These are phyloP conservation scores for Pseudobourletiella spinata DNA, from an alignment of 1,140 invertebrate genomes.

Conservation along the genomic window DNA sequence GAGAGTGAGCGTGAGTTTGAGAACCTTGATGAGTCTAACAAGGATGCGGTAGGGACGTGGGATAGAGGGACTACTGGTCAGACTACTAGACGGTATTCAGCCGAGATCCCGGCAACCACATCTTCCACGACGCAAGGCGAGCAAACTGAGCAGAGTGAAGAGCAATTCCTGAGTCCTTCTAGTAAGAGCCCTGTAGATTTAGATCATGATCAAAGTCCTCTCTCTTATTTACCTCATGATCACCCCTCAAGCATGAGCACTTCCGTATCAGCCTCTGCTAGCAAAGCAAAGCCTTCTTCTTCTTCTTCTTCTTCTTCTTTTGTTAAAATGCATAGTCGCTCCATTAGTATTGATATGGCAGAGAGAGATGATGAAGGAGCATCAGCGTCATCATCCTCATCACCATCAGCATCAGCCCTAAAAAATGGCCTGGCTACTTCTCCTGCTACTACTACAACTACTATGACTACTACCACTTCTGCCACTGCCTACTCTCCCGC, in stretches of 20 bases:
- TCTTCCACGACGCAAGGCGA: slow-evolving; percentile 12
- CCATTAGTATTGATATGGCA: slow-evolving; percentile 17
- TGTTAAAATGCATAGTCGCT: slow-evolving; percentile 29
- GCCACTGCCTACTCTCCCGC: neutral
- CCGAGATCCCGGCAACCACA: slow-evolving; percentile 16
- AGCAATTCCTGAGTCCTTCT: slow-evolving; percentile 23
- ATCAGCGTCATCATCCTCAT: too few species aligned
- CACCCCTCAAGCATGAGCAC: slow-evolving; percentile 36
- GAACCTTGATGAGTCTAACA: slow-evolving; percentile 17
- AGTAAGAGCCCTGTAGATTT: slow-evolving; percentile 28
- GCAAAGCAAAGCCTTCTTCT: slow-evolving; percentile 19
- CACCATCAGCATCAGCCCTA: neutral
- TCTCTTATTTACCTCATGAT: slow-evolving; percentile 27
- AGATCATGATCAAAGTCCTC: slow-evolving; percentile 17
- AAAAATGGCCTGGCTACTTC: too few species aligned
- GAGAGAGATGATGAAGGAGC: neutral
- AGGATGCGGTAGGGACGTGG: slow-evolving; percentile 21
- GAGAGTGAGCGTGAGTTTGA: slow-evolving; percentile 36
- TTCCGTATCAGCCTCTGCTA: slow-evolving; percentile 25
- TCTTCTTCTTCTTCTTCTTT: slow-evolving; percentile 25
- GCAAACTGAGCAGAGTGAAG: slow-evolving; percentile 28
- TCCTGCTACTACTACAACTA: too few species aligned
- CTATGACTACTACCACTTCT: too few species aligned
- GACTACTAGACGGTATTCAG: slow-evolving; percentile 18
- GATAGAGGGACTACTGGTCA: slow-evolving; percentile 14